phyloP scores from a whole-genome alignment of 2,888 invertebrate species.

The Pterostichus madidus region DNA sequence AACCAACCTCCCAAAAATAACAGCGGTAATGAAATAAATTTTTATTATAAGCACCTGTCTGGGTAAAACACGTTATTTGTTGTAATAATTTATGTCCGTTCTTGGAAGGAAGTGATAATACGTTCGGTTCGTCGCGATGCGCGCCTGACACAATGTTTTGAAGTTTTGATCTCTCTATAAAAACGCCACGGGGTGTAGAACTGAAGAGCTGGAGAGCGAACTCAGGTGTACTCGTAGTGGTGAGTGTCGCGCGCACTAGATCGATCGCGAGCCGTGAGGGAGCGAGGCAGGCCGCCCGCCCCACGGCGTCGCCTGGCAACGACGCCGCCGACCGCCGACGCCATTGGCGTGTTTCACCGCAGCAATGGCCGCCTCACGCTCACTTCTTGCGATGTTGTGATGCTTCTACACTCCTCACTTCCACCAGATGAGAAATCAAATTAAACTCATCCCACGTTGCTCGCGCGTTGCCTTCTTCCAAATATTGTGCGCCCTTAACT shows the following conservation, averaged over 20 bases:
- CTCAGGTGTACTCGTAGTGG: slow-evolving; percentile 1
- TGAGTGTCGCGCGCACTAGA: slow-evolving; percentile 50
- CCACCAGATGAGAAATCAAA: slow-evolving; percentile 44
- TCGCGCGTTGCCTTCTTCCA: not conserved
- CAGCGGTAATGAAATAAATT: slow-evolving; percentile 66
- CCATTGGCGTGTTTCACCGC: slow-evolving; percentile 73
- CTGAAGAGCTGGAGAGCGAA: not conserved
- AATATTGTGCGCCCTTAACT: not conserved
- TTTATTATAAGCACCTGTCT: slow-evolving; percentile 67
- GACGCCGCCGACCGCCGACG: slow-evolving; percentile 72
- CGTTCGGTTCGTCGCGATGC: slow-evolving; percentile 44
- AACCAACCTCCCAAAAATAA: slow-evolving; percentile 66
- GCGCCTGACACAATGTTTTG: slow-evolving; percentile 62
- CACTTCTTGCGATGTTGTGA: slow-evolving; percentile 12
- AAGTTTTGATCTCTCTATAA: slow-evolving; percentile 66
- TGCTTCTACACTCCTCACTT: slow-evolving; percentile 7
- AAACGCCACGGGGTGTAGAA: slow-evolving; percentile 46
- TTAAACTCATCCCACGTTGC: not conserved
- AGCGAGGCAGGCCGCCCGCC: slow-evolving; percentile 68
- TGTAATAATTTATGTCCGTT: slow-evolving; percentile 64
- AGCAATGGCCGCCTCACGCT: slow-evolving; percentile 52
- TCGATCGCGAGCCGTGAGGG: slow-evolving; percentile 64
- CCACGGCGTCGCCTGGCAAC: slow-evolving; percentile 76
- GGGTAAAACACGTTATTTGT: slow-evolving; percentile 54
- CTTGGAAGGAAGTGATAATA: slow-evolving; percentile 67